Percentiles rank a stretch among this genome's conserved stretches.
These are phyloP conservation scores for Chinchilla lanigera DNA, from an alignment of 2,113 vertebrate species.

Conservation along the genomic window DNA sequence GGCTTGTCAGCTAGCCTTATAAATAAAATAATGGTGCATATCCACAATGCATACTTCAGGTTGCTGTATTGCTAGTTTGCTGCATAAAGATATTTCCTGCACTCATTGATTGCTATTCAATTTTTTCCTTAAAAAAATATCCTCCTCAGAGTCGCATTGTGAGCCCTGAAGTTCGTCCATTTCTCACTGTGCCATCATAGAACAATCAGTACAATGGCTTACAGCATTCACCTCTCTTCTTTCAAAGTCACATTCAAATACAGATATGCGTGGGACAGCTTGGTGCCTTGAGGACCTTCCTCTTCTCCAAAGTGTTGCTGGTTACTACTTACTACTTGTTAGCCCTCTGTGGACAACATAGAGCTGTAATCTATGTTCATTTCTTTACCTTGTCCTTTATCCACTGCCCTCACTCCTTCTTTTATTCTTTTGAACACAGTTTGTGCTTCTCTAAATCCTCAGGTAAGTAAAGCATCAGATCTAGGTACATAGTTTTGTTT, in stretches of 20 bases:
- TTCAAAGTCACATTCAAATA: background rate
- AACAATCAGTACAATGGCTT: background rate
- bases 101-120: background rate
- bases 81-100: background rate
- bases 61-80: background rate
- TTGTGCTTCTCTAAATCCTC: background rate
- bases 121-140: background rate
- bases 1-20: constrained; percentile 8
- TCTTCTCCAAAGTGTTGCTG: background rate
- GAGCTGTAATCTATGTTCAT: background rate
- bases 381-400: background rate
- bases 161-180: background rate
- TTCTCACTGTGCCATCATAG: background rate
- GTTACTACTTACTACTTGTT: background rate
- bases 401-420: background rate
- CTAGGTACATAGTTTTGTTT: background rate
- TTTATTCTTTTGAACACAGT: background rate
- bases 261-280: background rate
- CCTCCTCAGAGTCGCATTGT: background rate
- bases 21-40: background rate
- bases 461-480: background rate
- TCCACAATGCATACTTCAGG: background rate
- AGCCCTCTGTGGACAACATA: background rate
- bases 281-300: background rate
- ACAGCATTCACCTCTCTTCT: background rate